Conservation (phyloP, 2,888 invertebrate genomes). For the Theodoxus fluviatilis region DNA sequence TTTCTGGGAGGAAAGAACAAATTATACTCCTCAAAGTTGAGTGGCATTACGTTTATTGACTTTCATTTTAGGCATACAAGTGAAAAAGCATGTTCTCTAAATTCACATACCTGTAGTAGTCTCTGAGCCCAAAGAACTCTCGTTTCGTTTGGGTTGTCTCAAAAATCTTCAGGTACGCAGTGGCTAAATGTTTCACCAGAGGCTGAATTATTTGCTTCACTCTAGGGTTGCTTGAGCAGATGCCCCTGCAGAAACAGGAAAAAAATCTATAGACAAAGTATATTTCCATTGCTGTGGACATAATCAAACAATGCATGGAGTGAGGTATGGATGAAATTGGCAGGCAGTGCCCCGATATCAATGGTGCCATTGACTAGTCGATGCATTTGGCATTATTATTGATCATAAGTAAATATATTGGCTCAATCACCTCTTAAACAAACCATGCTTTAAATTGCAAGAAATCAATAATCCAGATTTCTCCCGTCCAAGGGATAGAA, state of each 20-base stretch:
- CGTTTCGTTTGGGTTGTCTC: constrained; percentile 33
- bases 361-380: no score
- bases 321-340: no score
- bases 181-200: constrained; percentile 45
- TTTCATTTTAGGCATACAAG: neutral
- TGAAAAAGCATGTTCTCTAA: neutral
- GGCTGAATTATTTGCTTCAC: constrained; percentile 36
- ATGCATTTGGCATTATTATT: no score
- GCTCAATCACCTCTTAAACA: no score
- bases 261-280: no score
- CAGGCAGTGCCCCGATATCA: no score
- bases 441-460: no score
- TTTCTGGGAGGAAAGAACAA: neutral
- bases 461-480: no score
- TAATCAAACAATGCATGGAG: no score
- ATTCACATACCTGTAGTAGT: constrained; percentile 55
- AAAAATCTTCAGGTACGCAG: constrained; percentile 50
- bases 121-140: constrained; percentile 61
- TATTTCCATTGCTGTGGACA: no score
- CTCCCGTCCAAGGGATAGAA: no score
- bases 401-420: no score
- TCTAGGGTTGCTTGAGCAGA: constrained; percentile 38
- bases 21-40: neutral
- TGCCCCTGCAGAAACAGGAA: constrained; percentile 40
- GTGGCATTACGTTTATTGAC: neutral